Evolutionary conservation across 2,888 invertebrate species (phyloP).

Genomic region (Tuberolachnus salignus): DNA sequence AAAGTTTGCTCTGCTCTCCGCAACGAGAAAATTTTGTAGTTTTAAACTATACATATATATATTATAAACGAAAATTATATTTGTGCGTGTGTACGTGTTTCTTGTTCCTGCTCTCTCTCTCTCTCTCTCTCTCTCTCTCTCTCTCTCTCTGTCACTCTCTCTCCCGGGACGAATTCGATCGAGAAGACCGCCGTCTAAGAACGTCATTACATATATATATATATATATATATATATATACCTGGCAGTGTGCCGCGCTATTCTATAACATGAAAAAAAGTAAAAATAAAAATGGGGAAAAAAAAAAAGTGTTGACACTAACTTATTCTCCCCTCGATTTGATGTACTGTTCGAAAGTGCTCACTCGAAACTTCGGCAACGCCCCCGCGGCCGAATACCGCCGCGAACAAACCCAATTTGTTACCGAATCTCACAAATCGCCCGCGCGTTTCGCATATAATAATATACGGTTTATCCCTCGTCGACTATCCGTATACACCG

Average conservation of each 20-base stretch:
- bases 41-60: slow-evolving; percentile 36
- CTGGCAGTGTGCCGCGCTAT: too few species aligned
- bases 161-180: slow-evolving; percentile 41
- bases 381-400: slow-evolving; percentile 27
- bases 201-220: too few species aligned
- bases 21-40: slow-evolving; percentile 27
- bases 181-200: slow-evolving; percentile 22
- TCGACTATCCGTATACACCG: too few species aligned
- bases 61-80: not conserved
- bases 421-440: slow-evolving; percentile 53
- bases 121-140: not conserved
- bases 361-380: slow-evolving; percentile 21
- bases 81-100: slow-evolving; percentile 1
- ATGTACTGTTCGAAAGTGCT: slow-evolving; percentile 9
- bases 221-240: too few species aligned
- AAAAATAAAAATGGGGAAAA: too few species aligned
- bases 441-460: slow-evolving; percentile 28
- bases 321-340: slow-evolving; percentile 53
- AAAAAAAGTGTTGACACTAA: slow-evolving; percentile 54
- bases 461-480: slow-evolving; percentile 35
- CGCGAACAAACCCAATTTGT: slow-evolving; percentile 48
- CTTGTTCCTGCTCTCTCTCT: not conserved
- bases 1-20: slow-evolving; percentile 25
- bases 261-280: too few species aligned
- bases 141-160: not conserved